Conservation (phyloP, 2,797 vertebrate genomes). For the Discoglossus pictus region DNA sequence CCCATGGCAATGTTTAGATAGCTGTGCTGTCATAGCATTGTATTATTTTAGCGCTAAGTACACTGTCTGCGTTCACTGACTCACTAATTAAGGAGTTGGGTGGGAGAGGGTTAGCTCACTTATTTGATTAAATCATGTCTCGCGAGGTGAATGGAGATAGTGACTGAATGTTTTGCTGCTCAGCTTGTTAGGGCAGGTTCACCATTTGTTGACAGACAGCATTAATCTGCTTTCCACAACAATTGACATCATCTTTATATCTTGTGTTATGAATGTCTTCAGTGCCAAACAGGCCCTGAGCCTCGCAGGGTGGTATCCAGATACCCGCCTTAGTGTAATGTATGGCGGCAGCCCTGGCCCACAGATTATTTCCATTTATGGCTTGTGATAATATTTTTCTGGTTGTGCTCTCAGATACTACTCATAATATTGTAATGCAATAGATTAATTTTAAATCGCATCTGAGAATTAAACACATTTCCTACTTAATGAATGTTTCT, state of each 20-base stretch:
- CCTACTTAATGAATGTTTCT: too few relatives aligned
- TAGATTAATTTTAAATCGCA: too few relatives aligned
- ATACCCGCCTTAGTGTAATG: too few relatives aligned
- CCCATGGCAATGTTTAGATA: background rate
- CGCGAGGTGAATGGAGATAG: slow-evolving; percentile 18
- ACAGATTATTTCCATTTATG: too few relatives aligned
- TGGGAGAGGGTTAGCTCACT: slow-evolving; percentile 34
- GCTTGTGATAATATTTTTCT: too few relatives aligned
- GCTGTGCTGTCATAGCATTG: background rate
- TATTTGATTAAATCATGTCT: slow-evolving; percentile 46
- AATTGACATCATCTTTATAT: slow-evolving; percentile 14
- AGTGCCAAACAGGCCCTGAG: background rate
- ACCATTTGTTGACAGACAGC: slow-evolving; percentile 43
- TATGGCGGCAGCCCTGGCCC: too few relatives aligned
- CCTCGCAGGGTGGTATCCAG: too few relatives aligned
- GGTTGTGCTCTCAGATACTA: too few relatives aligned
- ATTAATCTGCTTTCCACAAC: slow-evolving; percentile 36
- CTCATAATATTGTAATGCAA: too few relatives aligned
- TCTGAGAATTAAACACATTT: too few relatives aligned
- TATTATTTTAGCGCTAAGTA: slow-evolving; percentile 2
- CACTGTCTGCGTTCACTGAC: slow-evolving; percentile 6
- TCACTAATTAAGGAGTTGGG: slow-evolving; percentile 34
- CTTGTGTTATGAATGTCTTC: slow-evolving; percentile 8
- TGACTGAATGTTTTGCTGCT: slow-evolving; percentile 25
- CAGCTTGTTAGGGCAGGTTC: slow-evolving; percentile 41